A percentile compares a stretch with the other conserved stretches of the same genome.
Conservation (phyloP, 2,113 vertebrate genomes). For the Nansenia antarctica region DNA sequence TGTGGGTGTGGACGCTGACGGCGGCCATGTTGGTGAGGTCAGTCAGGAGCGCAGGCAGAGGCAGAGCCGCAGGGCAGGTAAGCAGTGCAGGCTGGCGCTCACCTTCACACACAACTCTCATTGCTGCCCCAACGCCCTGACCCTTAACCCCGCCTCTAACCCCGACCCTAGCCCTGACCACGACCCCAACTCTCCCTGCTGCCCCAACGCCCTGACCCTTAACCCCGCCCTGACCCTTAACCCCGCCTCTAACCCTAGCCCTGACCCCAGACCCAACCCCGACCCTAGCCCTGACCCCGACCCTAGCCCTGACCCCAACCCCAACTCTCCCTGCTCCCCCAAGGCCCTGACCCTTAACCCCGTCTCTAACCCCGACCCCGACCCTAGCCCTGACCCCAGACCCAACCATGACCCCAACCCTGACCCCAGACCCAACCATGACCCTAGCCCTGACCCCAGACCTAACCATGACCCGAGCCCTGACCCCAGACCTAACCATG, state of each 20-base stretch:
- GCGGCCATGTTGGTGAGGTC: not conserved
- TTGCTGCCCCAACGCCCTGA: constrained; percentile 9
- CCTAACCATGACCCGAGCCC: too few species aligned
- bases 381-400: too few species aligned
- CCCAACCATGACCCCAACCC: not conserved
- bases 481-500: not conserved
- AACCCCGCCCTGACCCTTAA: constrained; percentile 1
- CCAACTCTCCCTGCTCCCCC: constrained; percentile 47
- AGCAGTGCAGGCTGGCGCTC: constrained; percentile 82
- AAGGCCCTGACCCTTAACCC: constrained; percentile 3
- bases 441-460: constrained; percentile 10
- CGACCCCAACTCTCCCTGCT: not conserved
- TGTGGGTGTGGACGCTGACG: not conserved
- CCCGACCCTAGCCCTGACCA: not conserved
- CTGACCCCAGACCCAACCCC: not conserved
- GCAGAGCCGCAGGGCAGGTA: constrained; percentile 69
- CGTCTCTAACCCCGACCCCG: too few species aligned
- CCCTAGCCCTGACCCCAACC: constrained; percentile 10
- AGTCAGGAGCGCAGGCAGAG: constrained; percentile 64
- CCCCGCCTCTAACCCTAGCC: constrained; percentile 2
- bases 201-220: not conserved
- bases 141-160: not conserved
- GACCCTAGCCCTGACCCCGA: constrained; percentile 4
- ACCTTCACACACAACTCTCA: constrained; percentile 77
- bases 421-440: not conserved